Conservation (phyloP, 2,797 vertebrate species). For the Microctenopoma lineatum region DNA sequence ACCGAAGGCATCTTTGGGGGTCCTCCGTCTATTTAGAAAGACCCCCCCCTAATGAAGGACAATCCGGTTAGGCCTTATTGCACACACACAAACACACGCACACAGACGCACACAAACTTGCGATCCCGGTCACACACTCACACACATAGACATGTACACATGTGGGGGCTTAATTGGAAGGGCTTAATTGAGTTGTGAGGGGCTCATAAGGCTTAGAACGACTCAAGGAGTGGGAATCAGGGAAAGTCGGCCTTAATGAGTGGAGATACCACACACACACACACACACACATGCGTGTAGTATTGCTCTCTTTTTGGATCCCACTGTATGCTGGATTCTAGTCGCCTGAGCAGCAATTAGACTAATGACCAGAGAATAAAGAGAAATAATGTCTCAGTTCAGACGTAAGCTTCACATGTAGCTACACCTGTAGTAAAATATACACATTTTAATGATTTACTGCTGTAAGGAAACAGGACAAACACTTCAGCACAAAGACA, state of each 20-base stretch:
- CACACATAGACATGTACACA: slow-evolving; percentile 50
- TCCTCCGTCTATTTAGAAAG: slow-evolving; percentile 77
- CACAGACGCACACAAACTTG: slow-evolving; percentile 23
- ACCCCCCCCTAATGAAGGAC: slow-evolving; percentile 80
- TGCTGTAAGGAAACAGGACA: not conserved
- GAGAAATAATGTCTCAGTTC: slow-evolving; percentile 48
- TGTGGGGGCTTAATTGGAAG: slow-evolving; percentile 75
- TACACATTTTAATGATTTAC: not conserved
- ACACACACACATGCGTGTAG: slow-evolving; percentile 12
- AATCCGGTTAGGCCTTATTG: slow-evolving; percentile 82
- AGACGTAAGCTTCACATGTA: slow-evolving; percentile 21
- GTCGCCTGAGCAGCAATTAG: slow-evolving; percentile 71
- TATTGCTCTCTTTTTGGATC: slow-evolving; percentile 54
- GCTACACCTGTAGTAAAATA: slow-evolving; percentile 28
- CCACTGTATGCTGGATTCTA: slow-evolving; percentile 47
- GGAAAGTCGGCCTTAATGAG: slow-evolving; percentile 79
- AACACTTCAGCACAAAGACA: not conserved
- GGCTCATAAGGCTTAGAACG: slow-evolving; percentile 80
- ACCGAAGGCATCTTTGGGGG: slow-evolving; percentile 80
- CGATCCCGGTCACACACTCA: slow-evolving; percentile 12
- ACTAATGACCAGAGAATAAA: slow-evolving; percentile 73
- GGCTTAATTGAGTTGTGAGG: slow-evolving; percentile 83
- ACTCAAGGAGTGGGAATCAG: slow-evolving; percentile 77
- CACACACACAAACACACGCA: slow-evolving; percentile 3
- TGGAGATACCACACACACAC: slow-evolving; percentile 50